These are phyloP conservation scores for Perccottus glenii DNA, from an alignment of 2,113 vertebrate genomes.

Conservation along the genomic window DNA sequence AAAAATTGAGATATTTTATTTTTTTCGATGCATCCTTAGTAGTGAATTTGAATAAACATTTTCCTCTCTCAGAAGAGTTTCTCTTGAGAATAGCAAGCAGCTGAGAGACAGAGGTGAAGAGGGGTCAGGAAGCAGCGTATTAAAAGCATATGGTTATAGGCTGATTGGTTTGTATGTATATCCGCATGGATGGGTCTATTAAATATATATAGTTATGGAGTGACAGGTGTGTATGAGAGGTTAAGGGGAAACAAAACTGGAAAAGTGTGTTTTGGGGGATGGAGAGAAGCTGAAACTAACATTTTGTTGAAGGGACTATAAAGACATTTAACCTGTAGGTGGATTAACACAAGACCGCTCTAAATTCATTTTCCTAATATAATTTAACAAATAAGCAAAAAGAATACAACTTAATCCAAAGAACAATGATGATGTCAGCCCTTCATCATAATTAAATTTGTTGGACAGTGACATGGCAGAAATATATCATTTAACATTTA, in stretches of 20 bases:
- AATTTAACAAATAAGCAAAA: no score
- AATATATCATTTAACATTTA: no score
- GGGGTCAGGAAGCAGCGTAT: conserved; percentile 45
- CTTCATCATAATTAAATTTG: no score
- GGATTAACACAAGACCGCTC: neutral
- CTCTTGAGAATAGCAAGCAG: conserved; percentile 67
- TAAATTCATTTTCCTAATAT: neutral
- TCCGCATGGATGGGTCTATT: neutral
- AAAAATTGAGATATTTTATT: conserved; percentile 66
- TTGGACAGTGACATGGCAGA: no score
- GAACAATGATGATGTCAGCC: neutral
- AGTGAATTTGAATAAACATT: conserved; percentile 75
- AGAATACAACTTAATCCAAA: no score
- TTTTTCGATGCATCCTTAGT: conserved; percentile 69
- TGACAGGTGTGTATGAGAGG: conserved; percentile 8
- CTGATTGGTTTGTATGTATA: conserved; percentile 19
- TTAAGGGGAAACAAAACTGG: conserved; percentile 9
- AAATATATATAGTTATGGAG: conserved; percentile 10
- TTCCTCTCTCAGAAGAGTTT: conserved; percentile 40
- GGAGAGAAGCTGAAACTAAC: conserved; percentile 14
- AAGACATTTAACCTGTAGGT: conserved; percentile 15
- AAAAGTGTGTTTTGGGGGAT: neutral
- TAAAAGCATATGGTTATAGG: conserved; percentile 36
- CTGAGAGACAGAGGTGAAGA: conserved; percentile 54
- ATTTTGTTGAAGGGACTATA: conserved; percentile 5